Evolutionary conservation across 1,140 invertebrate genomes (phyloP), one percentile per base, ranked within the genome.

Genomic region (Elysia chlorotica): DNA sequence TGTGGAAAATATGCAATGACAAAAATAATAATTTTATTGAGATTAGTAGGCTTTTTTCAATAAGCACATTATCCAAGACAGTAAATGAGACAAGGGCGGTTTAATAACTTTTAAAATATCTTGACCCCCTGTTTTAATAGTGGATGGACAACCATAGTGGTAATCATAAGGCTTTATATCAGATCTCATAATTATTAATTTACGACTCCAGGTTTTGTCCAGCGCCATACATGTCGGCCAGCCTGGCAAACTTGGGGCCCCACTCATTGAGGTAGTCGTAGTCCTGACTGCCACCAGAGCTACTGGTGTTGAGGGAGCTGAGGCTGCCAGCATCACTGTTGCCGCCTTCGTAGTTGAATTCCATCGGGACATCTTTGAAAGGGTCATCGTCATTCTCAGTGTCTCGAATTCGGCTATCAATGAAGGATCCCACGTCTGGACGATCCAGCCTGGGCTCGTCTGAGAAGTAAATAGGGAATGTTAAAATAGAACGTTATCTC

Each of bases 341-440:
- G 81, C 95, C 95, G 36, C 97, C 97, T 87, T 99, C 97, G 81
- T 98, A 98, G 28, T 96, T 96, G 88, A 98, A 99, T 88, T 98
- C 98, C 83, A 96, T 90, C 73, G 99, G 90, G 88, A 97, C 96
- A 83, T 99, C 97, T 86, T 96, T 97, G 0, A 96, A 96, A 53
- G 96, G 96, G 84, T 95, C 96, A 0, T 95, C 94, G 89, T 99
- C 96, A 83, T 95, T 93, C 86, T 99, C 96, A 2, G 96, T 96
- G 76, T 96, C 92, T 82, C 95, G 93, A 88, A 98, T 94, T 85
- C 98, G 95, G 80, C 98, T 95, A 82, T 96, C 94, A 78, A 99
- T 98, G 86, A 98, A 98, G 83, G 96, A 92, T 57, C 95, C 96
- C 35, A 99, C 96, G 86, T 98, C 97, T 36, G 96, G 95, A 41